A percentile compares a stretch with the other conserved stretches of the same genome.
Conservation (phyloP, 2,797 vertebrate genomes). For the Ceryle rudis region DNA sequence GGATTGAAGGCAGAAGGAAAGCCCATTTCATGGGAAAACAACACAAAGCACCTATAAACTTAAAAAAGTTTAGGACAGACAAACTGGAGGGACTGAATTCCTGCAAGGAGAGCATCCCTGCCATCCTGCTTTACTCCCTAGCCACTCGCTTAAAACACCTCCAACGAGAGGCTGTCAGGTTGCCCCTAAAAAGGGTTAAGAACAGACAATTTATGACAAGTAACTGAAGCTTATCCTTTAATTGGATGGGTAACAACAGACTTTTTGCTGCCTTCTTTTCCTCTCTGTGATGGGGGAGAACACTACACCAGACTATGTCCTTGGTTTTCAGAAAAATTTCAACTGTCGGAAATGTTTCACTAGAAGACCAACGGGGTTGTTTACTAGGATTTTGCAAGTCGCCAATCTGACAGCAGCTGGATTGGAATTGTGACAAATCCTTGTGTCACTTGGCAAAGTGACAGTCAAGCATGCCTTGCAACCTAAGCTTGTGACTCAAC, state of each 20-base stretch:
- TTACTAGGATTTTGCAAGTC: not conserved
- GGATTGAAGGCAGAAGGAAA: not conserved
- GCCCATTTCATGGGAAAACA: not conserved
- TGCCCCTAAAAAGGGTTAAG: not conserved
- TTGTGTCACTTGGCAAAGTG: constrained; percentile 46
- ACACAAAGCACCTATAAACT: not conserved
- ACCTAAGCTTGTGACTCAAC: constrained; percentile 53
- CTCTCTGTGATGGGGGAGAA: not conserved
- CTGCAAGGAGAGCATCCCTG: not conserved
- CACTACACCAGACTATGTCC: not conserved
- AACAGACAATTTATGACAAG: not conserved
- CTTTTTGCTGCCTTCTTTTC: not conserved
- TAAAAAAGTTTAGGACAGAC: not conserved
- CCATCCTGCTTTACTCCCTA: not conserved
- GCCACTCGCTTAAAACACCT: not conserved
- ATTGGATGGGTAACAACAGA: not conserved
- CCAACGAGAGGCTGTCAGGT: not conserved
- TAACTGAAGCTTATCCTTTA: not conserved
- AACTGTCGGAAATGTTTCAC: not conserved
- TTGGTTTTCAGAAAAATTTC: not conserved
- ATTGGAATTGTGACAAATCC: constrained; percentile 14
- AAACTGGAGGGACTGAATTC: not conserved
- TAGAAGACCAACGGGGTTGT: not conserved
- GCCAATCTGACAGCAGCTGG: constrained; percentile 41
- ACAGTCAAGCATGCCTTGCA: not conserved